Base-by-base conservation (phyloP, 2,888 invertebrate species). In the Orthosia gothica region DNA sequence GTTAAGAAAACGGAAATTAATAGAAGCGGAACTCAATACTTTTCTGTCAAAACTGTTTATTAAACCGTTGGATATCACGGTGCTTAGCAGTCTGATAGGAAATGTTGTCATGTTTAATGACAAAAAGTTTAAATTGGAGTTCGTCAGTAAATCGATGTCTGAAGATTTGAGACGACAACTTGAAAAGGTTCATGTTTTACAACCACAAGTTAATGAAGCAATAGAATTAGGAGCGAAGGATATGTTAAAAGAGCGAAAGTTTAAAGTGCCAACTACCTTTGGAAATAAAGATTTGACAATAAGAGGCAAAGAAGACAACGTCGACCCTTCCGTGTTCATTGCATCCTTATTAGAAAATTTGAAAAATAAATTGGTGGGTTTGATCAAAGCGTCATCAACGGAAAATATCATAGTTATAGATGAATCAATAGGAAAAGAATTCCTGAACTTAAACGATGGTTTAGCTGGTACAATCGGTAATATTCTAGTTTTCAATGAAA, bases 281-380 rank as follows among this genome's bases (percentile, higher is more conserved):
- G 86, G 86, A 23, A 86, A 86, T 54, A 63, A 54, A 23, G 84
- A 86, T 50, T 57, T 86, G 45, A 73, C 74, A n/a, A 55, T 85
- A 47, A 73, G 74, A 65, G 78, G 84, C 4, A 74, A 63, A 54
- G 50, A 61, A 47, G 52, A 52, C 1, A 18, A 71, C n/a, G 9
- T 23, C 9, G 40, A 58, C 23, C 71, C 57, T 13, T 13, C 50
- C 45, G 50, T 15, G 0, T 57, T 9, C 16, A 58, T 70, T 15
- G 11, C 71, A 11, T 50, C 57, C 3, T n/a, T 47, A 12, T 45
- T 71, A 54, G 50, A 76, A 0, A 26, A 55, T 26, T 54, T 78
- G 15, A 64, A 45, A 32, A 52, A 58, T 4, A 67, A 47, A 71
- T 20, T 72, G 0, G 15, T 64, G 3, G 49, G 64, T 23, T 50